phyloP scores from a whole-genome alignment of 2,888 invertebrate genomes.

The Amiota minor region DNA sequence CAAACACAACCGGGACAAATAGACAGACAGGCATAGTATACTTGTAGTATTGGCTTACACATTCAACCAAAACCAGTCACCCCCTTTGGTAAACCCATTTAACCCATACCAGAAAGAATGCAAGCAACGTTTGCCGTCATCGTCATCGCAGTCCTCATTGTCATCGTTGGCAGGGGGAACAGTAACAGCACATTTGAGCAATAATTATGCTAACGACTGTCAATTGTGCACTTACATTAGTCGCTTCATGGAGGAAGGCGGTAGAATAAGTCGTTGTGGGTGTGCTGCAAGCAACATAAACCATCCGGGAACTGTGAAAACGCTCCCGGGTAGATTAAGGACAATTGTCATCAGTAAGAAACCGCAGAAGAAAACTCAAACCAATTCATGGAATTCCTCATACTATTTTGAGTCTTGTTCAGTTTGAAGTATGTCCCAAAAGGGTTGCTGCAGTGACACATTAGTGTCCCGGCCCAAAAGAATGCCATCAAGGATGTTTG shows the following conservation, averaged over 20 bases:
- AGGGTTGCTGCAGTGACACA: constrained; percentile 17
- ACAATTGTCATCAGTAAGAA: constrained; percentile 28
- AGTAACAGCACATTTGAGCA: constrained; percentile 30
- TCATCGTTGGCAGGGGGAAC: neutral
- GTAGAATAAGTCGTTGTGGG: neutral
- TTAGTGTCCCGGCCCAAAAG: neutral
- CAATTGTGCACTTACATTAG: constrained; percentile 50
- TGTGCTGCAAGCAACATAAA: neutral
- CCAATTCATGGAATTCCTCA: constrained; percentile 3
- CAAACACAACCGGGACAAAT: neutral
- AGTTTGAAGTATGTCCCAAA: constrained; percentile 4
- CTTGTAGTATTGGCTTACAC: constrained; percentile 8
- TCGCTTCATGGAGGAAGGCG: neutral
- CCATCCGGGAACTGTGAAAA: neutral
- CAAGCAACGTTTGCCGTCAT: neutral
- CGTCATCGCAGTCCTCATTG: too few relatives aligned
- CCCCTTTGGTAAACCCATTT: neutral
- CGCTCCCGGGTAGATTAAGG: constrained; percentile 3
- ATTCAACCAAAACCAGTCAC: neutral
- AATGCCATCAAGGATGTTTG: too few relatives aligned
- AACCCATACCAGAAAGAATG: neutral
- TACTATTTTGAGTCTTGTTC: neutral
- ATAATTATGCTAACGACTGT: constrained; percentile 68
- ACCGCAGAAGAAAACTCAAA: constrained; percentile 55
- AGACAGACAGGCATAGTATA: neutral